These are phyloP conservation scores for Argyrosomus regius DNA, from an alignment of 2,797 vertebrate species.

Conservation along the genomic window DNA sequence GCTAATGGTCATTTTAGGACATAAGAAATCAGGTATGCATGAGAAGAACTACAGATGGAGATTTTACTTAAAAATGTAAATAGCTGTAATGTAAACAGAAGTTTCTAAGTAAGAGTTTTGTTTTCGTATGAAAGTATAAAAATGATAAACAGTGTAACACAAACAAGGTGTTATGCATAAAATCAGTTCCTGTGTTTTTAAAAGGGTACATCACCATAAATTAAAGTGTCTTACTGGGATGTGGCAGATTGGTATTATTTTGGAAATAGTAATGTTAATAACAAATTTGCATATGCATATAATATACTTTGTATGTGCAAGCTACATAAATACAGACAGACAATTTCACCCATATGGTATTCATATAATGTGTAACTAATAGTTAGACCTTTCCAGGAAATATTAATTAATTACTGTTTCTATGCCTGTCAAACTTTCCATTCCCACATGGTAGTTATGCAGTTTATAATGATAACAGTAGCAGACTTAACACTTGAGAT, in stretches of 20 bases:
- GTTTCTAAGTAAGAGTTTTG: neutral
- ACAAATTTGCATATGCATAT: neutral
- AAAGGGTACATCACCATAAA: constrained; percentile 24
- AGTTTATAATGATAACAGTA: too few species aligned
- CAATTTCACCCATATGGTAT: neutral
- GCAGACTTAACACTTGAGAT: too few species aligned
- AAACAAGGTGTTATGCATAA: neutral
- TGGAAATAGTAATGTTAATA: neutral
- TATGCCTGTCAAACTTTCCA: too few species aligned
- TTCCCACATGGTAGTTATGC: too few species aligned
- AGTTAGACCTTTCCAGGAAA: too few species aligned
- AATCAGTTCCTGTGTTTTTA: constrained; percentile 5
- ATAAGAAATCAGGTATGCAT: neutral
- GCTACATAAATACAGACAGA: neutral
- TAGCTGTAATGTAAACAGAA: neutral
- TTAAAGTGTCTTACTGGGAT: neutral
- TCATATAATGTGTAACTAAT: neutral
- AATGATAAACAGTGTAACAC: neutral
- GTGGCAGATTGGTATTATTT: neutral
- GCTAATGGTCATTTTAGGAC: neutral
- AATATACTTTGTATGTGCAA: neutral
- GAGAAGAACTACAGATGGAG: neutral
- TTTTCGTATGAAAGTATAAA: neutral
- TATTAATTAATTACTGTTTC: too few species aligned
- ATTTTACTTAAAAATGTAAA: neutral